phyloP scores from a whole-genome alignment of 1,140 invertebrate genomes.

The Drosophila navojoa region DNA sequence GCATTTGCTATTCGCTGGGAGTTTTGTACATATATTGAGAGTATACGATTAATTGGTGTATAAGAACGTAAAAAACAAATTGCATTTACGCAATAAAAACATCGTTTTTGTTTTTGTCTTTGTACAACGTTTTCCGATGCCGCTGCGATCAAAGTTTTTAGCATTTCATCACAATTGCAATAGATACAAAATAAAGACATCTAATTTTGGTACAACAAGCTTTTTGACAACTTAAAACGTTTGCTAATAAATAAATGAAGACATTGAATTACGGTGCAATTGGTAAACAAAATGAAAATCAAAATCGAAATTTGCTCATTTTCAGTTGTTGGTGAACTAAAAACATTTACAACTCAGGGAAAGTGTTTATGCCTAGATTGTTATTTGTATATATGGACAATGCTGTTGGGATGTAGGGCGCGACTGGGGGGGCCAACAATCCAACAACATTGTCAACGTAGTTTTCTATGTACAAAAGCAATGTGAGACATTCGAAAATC shows the following conservation, averaged over 20 bases:
- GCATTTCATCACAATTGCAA: conserved; percentile 36
- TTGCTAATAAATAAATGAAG: conserved; percentile 17
- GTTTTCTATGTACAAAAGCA: conserved; percentile 83
- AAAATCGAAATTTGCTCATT: conserved; percentile 63
- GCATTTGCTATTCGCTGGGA: conserved; percentile 40
- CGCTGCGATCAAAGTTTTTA: conserved; percentile 45
- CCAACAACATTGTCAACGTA: conserved; percentile 67
- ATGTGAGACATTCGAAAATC: conserved; percentile 69
- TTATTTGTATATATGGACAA: conserved; percentile 81
- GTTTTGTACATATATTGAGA: conserved; percentile 27
- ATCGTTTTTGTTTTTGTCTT: conserved; percentile 14
- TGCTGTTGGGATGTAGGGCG: conserved; percentile 7
- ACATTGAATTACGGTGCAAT: conserved; percentile 56
- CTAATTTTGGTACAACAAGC: conserved; percentile 43
- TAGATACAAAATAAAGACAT: conserved; percentile 6
- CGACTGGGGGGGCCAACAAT: neutral
- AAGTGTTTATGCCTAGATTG: conserved; percentile 64
- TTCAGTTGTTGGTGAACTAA: conserved; percentile 37
- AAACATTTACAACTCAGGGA: conserved; percentile 68
- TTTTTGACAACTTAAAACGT: conserved; percentile 8
- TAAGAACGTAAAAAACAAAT: conserved; percentile 80
- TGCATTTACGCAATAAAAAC: conserved; percentile 83
- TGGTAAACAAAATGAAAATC: conserved; percentile 28
- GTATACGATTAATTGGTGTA: conserved; percentile 6
- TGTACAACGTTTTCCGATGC: conserved; percentile 54